Conservation (phyloP, 2,888 invertebrate species). For the Steinernema hermaphroditum region DNA sequence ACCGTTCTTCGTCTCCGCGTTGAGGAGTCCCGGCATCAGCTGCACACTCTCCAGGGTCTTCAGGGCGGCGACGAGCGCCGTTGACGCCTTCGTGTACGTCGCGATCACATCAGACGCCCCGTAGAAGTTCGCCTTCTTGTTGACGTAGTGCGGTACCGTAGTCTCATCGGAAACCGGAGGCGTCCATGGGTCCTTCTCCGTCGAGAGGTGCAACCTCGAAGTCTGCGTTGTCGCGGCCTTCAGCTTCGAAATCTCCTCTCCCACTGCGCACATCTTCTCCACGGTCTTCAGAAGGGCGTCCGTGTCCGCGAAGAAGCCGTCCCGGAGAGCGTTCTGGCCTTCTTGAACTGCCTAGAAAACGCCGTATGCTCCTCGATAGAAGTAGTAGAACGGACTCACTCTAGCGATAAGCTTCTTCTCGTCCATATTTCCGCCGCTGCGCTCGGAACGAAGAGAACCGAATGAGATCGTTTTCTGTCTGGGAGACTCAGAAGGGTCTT, state of each 20-base stretch:
- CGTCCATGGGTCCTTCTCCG: not conserved
- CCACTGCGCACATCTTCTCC: constrained; percentile 1
- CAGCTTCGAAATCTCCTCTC: not conserved
- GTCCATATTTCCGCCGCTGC: not conserved
- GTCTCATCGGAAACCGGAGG: not conserved
- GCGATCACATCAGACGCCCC: constrained; percentile 3
- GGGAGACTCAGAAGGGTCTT: no score
- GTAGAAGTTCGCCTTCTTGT: constrained; percentile 10
- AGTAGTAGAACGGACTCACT: not conserved
- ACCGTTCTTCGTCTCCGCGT: constrained; percentile 6
- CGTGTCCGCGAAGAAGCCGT: not conserved
- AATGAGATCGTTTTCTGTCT: no score
- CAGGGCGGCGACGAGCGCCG: not conserved
- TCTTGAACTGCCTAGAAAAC: not conserved
- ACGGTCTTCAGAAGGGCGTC: constrained; percentile 1
- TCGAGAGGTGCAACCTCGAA: not conserved
- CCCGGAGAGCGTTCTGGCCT: not conserved
- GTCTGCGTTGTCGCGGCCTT: not conserved
- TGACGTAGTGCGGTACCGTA: not conserved
- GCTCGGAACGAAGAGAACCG: no score
- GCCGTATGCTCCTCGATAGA: no score
- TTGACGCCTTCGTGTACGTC: constrained; percentile 13
- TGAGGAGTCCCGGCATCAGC: constrained; percentile 7
- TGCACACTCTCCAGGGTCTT: constrained; percentile 8
- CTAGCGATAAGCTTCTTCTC: not conserved